A percentile compares a stretch with the other conserved stretches of the same genome.
phyloP scores from a whole-genome alignment of 1,140 invertebrate genomes.

The Himalopsyche phryganea region DNA sequence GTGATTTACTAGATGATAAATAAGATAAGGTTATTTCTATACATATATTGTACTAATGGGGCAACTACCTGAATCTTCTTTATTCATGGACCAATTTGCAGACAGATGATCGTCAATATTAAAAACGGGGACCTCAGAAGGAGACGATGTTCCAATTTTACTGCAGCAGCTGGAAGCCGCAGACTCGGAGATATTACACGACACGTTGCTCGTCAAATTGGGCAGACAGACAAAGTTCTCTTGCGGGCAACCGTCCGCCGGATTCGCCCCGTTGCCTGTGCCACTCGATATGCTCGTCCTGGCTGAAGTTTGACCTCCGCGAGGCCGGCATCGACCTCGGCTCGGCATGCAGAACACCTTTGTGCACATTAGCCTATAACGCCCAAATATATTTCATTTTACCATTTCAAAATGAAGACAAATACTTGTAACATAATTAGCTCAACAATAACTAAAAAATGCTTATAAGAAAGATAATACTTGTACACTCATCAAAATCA shows the following conservation, averaged over 20 bases:
- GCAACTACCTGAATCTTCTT: slow-evolving; percentile 47
- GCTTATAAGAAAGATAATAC: too few relatives aligned
- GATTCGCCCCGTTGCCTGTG: not conserved
- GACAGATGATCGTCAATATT: slow-evolving; percentile 42
- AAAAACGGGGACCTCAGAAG: slow-evolving; percentile 37
- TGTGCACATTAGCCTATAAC: slow-evolving; percentile 60
- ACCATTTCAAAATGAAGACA: too few relatives aligned
- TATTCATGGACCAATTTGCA: slow-evolving; percentile 44
- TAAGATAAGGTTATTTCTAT: too few relatives aligned
- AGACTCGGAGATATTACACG: not conserved
- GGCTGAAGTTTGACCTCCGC: too few relatives aligned
- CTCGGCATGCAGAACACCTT: slow-evolving; percentile 60
- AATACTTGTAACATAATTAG: too few relatives aligned
- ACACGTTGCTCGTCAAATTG: not conserved
- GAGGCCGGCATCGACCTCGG: slow-evolving; percentile 10
- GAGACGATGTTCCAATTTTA: slow-evolving; percentile 33
- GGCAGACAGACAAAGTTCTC: not conserved
- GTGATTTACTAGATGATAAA: too few relatives aligned
- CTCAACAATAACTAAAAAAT: too few relatives aligned
- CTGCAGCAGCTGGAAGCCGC: slow-evolving; percentile 31
- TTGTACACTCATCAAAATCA: too few relatives aligned
- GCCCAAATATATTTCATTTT: too few relatives aligned
- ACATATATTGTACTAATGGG: too few relatives aligned
- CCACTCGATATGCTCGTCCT: slow-evolving; percentile 2
- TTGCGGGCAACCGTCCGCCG: not conserved